Conservation (phyloP, 2,113 vertebrate genomes). For the Oenanthe oenanthe region DNA sequence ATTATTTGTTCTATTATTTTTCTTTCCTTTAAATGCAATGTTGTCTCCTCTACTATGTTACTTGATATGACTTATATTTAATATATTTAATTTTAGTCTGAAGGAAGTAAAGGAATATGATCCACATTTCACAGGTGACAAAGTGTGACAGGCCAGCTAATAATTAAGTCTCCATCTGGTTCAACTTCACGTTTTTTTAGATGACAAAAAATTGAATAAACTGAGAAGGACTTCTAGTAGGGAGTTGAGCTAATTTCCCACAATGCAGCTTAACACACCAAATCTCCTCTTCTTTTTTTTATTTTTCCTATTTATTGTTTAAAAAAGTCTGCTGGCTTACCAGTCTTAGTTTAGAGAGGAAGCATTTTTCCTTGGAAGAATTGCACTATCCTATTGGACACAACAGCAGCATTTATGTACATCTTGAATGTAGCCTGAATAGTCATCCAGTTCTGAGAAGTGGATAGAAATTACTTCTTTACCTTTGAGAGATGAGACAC, state of each 20-base stretch:
- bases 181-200: background rate
- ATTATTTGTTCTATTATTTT: background rate
- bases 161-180: background rate
- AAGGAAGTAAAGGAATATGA: background rate
- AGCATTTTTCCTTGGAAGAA: background rate
- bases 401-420: background rate
- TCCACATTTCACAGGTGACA: background rate
- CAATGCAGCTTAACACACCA: background rate
- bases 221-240: background rate
- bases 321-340: background rate
- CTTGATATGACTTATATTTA: background rate
- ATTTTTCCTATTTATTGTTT: background rate
- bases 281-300: accelerated
- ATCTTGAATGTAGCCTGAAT: background rate
- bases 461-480: background rate
- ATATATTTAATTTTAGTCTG: background rate
- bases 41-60: background rate
- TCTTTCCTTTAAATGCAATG: background rate
- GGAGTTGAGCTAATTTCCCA: background rate
- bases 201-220: background rate
- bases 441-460: background rate
- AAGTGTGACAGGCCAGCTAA: background rate
- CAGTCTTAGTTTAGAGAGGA: background rate
- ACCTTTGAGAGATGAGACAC: background rate
- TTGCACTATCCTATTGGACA: background rate